Conservation (phyloP, 2,888 invertebrate genomes). For the Monochamus alternatus region DNA sequence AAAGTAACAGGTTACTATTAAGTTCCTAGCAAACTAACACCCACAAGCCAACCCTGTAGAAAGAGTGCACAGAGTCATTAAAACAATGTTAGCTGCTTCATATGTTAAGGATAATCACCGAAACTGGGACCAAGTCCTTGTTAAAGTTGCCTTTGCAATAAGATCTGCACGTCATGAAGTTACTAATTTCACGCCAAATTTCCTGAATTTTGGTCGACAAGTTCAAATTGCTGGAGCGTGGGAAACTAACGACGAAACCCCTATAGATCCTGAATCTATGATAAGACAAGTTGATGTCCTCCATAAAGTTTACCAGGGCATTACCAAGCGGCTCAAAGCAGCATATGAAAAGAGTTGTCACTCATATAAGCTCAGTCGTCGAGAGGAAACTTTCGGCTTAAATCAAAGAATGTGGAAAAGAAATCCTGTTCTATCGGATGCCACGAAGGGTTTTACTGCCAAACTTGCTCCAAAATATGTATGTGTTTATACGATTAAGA, state of each 20-base stretch:
- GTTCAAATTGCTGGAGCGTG: conserved; percentile 13
- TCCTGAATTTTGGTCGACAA: conserved; percentile 41
- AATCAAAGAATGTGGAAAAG: conserved; percentile 35
- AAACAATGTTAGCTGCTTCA: conserved; percentile 59
- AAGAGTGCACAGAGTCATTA: conserved; percentile 58
- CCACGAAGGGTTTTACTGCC: conserved; percentile 35
- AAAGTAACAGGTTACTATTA: conserved; percentile 27
- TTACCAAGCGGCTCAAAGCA: conserved; percentile 16
- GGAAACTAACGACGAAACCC: neutral
- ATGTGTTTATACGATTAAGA: conserved; percentile 26
- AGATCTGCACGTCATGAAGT: conserved; percentile 35
- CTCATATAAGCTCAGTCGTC: conserved; percentile 33
- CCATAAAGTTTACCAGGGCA: conserved; percentile 16
- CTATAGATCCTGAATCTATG: too few species aligned
- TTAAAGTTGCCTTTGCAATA: conserved; percentile 34
- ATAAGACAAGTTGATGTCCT: neutral
- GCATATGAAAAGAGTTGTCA: conserved; percentile 29
- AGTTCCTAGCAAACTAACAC: conserved; percentile 56
- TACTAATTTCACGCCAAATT: conserved; percentile 35
- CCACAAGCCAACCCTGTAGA: conserved; percentile 62
- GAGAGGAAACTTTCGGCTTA: conserved; percentile 22
- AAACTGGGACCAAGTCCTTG: conserved; percentile 34
- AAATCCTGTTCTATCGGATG: conserved; percentile 43
- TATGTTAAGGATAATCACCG: conserved; percentile 46
- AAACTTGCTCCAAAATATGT: conserved; percentile 46